phyloP scores from a whole-genome alignment of 2,113 vertebrate species.

The Proteles cristata region DNA sequence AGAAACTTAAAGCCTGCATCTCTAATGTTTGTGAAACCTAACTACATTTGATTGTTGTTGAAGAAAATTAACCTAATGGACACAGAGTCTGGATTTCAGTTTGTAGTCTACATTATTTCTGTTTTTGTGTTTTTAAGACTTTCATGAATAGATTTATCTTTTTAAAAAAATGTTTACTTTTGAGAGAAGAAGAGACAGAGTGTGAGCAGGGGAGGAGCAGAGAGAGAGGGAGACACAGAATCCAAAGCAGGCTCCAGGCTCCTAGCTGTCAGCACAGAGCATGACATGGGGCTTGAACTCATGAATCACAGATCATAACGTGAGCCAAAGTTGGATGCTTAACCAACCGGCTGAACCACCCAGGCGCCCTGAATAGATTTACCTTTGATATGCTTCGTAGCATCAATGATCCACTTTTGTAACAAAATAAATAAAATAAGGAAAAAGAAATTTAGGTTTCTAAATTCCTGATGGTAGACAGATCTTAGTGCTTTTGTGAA shows the following conservation, averaged over 20 bases:
- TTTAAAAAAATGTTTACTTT: no score
- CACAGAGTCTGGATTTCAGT: background rate
- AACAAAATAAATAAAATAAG: background rate
- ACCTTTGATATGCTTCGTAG: background rate
- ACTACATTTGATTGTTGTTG: background rate
- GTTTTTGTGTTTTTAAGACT: background rate
- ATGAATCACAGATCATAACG: no score
- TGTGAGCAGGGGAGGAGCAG: no score
- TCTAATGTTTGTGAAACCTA: constrained; percentile 19
- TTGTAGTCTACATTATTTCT: background rate
- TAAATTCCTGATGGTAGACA: background rate
- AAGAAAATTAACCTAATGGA: constrained; percentile 42
- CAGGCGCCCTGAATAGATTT: background rate
- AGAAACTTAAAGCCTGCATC: background rate
- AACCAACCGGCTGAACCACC: no score
- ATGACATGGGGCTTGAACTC: no score
- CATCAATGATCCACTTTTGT: background rate
- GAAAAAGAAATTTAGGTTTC: background rate
- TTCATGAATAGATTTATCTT: background rate
- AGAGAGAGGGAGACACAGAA: no score
- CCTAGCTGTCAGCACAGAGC: no score
- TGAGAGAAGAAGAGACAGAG: no score
- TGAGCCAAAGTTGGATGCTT: no score
- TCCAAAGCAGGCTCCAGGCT: no score
- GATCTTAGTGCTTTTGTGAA: background rate